Conservation (phyloP, 2,888 invertebrate species). For the Spilosoma lubricipeda region DNA sequence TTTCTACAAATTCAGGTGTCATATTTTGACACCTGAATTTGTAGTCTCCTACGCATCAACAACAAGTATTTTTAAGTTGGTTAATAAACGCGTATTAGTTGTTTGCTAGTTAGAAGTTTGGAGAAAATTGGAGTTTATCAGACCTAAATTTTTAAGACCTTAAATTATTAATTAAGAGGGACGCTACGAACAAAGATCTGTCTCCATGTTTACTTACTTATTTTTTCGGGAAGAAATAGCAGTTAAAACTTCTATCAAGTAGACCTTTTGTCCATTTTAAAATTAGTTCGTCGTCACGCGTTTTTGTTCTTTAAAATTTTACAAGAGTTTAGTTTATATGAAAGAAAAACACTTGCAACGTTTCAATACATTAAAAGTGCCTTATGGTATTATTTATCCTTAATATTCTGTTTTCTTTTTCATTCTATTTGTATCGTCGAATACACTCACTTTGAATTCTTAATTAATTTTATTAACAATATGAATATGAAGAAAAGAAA, state of each 20-base stretch:
- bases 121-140: neutral
- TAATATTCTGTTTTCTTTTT: no score
- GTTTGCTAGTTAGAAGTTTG: neutral
- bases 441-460: no score
- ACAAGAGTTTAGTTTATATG: neutral
- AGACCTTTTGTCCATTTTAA: neutral
- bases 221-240: neutral
- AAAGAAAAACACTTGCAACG: neutral
- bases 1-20: no score
- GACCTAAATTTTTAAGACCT: neutral
- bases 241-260: neutral
- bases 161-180: neutral
- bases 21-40: no score
- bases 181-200: neutral
- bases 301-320: neutral
- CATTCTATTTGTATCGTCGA: no score
- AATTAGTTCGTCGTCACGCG: neutral
- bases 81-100: neutral
- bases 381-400: no score
- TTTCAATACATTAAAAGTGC: no score
- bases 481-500: no score
- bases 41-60: neutral
- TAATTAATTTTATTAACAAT: no score
- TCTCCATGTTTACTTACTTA: neutral
- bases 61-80: neutral